Base-by-base conservation (phyloP, 2,797 vertebrate species). In the Salmo trutta region DNA sequence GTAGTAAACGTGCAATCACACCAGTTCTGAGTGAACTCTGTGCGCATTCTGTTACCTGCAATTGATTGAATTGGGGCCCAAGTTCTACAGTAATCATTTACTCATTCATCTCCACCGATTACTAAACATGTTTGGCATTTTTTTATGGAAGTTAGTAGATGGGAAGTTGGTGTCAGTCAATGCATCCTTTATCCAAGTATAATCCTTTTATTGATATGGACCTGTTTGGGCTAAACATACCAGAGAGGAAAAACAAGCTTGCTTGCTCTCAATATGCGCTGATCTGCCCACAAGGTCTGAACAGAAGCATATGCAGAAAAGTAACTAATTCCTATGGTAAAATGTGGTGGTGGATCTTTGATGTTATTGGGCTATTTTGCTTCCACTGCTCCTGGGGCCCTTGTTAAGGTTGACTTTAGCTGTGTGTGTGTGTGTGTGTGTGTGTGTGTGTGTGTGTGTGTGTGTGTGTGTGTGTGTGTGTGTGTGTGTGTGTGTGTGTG, bases 161-260 rank as follows among this genome's bases (percentile, higher is more conserved):
- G 71, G 51, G 66, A 74, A 31, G 53, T 77, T 69, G 74, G 76
- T 62, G 66, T 71, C 70, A 70, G 3, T 24, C 33, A 74, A 81
- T 76, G 73, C 51, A 70, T 33, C 36, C 66, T 85, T 79, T 59
- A 17, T 83, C 71, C 71, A 70, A 27, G 31, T 67, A 54, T 84
- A 88, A 85, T 83, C 77, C 71, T 75, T 33, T 71, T 56, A 66
- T 68, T 75, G 74, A 67, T 36, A 75, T 68, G 41, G 69, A 47
- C 69, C 16, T 51, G 36, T 77, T 76, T 12, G 2, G 56, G 64
- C 41, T 74, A 31, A 59, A 41, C 59, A 1, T 24, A 65, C 33
- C 6, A 72, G 54, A 72, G 36, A 59, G 21, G 12, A 64, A 64
- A n/a, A 36, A 31, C 27, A 70, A 24, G 33, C 66, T 64, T 67